Evolutionary conservation across 2,113 vertebrate genomes (phyloP).

Genomic region (Chauna torquata): DNA sequence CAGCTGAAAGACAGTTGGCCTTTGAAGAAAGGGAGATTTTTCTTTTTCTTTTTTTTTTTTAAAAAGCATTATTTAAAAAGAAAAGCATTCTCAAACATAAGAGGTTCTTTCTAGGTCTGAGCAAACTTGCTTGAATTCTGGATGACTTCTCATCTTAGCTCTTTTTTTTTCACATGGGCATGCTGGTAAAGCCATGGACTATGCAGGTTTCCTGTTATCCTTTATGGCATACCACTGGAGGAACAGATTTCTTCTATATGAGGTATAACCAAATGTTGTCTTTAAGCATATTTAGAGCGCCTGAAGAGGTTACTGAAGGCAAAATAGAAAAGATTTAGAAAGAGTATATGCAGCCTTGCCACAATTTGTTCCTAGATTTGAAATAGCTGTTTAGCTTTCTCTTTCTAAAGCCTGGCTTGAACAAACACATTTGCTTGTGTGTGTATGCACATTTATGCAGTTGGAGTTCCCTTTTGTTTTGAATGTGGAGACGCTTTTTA

Average conservation of each 20-base stretch:
- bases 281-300: background rate
- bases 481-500: background rate
- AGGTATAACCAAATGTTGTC: background rate
- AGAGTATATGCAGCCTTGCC: background rate
- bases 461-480: background rate
- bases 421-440: background rate
- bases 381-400: background rate
- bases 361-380: background rate
- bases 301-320: background rate
- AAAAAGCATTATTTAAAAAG: no score
- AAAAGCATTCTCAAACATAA: no score
- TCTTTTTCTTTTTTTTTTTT: no score
- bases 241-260: background rate
- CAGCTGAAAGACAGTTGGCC: background rate
- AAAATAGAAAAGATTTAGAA: background rate
- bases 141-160: background rate
- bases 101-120: background rate
- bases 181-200: background rate
- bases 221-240: background rate
- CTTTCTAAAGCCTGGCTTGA: background rate
- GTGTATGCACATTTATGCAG: background rate
- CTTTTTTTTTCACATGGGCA: background rate
- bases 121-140: background rate
- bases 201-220: background rate
- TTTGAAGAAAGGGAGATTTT: background rate